phyloP scores from a whole-genome alignment of 2,797 vertebrate genomes.

The Lepus oiostolus region DNA sequence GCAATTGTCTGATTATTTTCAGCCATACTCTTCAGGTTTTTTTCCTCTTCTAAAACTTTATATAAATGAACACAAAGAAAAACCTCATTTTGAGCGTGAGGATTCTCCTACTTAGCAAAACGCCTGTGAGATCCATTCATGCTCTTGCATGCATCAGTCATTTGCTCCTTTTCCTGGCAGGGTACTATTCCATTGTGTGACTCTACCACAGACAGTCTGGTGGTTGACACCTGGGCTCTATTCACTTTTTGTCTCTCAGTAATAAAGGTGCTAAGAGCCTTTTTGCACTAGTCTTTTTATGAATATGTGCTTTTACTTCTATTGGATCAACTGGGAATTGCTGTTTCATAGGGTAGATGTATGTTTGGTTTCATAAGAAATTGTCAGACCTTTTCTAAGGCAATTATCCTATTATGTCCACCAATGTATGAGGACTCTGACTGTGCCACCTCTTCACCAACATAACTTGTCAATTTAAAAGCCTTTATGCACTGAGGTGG shows the following conservation, averaged over 20 bases:
- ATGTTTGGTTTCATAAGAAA: slow-evolving; percentile 19
- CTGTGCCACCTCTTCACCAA: not conserved
- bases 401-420: not conserved
- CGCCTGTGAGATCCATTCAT: not conserved
- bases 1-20: not conserved
- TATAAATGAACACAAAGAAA: slow-evolving; percentile 3
- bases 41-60: slow-evolving; percentile 41
- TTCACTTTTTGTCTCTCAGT: not conserved
- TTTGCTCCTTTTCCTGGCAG: not conserved
- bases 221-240: not conserved
- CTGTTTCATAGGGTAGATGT: not conserved
- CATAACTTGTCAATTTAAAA: not conserved
- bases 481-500: not conserved
- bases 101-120: not conserved
- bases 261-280: not conserved
- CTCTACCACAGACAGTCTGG: not conserved
- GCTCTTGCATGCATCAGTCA: not conserved
- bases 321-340: not conserved
- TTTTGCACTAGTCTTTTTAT: not conserved
- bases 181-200: not conserved
- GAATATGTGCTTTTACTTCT: slow-evolving; percentile 40
- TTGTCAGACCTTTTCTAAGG: not conserved
- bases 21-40: not conserved
- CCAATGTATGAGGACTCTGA: not conserved
- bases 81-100: not conserved